Evolutionary conservation across 2,113 vertebrate genomes (phyloP), one percentile per base, ranked within the genome.

Genomic region (Ceyx melanurus): DNA sequence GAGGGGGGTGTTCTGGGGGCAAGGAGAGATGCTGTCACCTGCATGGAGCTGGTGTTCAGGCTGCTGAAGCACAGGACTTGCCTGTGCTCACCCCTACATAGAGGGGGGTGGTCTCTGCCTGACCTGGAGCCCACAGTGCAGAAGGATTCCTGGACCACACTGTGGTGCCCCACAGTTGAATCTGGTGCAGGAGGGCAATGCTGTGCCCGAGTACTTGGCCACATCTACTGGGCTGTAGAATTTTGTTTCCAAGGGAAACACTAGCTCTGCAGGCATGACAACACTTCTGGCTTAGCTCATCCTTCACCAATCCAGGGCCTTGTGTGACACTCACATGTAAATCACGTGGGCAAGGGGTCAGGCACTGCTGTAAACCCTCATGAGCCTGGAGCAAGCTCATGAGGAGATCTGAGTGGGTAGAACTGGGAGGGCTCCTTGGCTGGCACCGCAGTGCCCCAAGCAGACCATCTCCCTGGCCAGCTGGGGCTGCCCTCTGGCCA

Each of bases 401-500:
- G 35, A 21, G 20, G 35, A 64, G 9, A 6, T 61, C 74, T 76
- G 70, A 61, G 31, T 1, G 2, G 31, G 40, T 2, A 4, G 68
- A 42, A 68, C 37, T 42, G 46, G 65, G 21, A 42, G 45, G 46
- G 35, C 46, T 74, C 42, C 46, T 58, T 37, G 37, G 18, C 18
- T 2, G 0, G 20, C 71, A 42, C 61, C 56, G 65, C 25, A 6
- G 4, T 19, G 46, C 11, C 6, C 23, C 3, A 2, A 21, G 37
- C 45, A 73, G 45, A 62, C 40, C 53, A 21, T 43, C 6, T 53
- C 26, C 20, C 5, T 5, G 0, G 29, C 9, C 48, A n/a, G 43
- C 0, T 0, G 1, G 13, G 43, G 22, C 35, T n/a, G 37, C 15
- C 5, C 12, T 19, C 10, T 5, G 4, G 35, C 26, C 76, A 60